Base-by-base conservation (phyloP, 1,140 invertebrate genomes). In the Zaprionus capensis region DNA sequence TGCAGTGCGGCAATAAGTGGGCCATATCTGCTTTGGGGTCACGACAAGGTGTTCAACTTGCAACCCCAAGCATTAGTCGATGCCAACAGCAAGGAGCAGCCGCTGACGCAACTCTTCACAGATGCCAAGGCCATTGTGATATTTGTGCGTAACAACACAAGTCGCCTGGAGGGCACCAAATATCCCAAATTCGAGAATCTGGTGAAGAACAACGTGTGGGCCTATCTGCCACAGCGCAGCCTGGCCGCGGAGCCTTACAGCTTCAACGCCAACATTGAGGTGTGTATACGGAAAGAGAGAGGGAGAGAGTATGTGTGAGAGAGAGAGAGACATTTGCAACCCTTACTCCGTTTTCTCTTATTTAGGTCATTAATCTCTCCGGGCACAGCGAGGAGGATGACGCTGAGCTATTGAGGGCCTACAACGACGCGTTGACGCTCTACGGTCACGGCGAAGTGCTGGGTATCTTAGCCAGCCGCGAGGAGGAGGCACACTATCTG, bases 21-120 rank as follows among this genome's bases (percentile, higher is more conserved):
- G 2, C 94, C 94, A 0, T 95, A 94, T 77, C 66, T 95, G 4
- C 93, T 94, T 71, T 95, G 94, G 92, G 94, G 94, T 15, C 93
- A 93, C 11, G 92, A 93, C 34, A 93, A 93, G 11, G 81, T 95
- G 0, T 83, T 92, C 22, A 86, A 87, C 24, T 93, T 93, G 59
- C 92, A 93, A 41, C 76, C 93, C 44, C 93, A 94, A 31, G 94
- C 94, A 1, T 79, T 95, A 17, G 93, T 93, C 91, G 93, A 94
- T 87, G 65, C 84, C 87, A 63, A 78, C 93, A 78, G 55, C 66
- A 80, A 66, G 85, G 77, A 93, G 92, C 82, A 94, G 92, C 91
- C 93, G 93, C 91, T 91, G 94, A 70, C 94, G 93, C 74, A 93
- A 74, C 76, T 93, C 11, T 93, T 86, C 49, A 71, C 77, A 20